These are phyloP conservation scores for Euthynnus affinis DNA, from an alignment of 2,797 vertebrate genomes.

Conservation along the genomic window DNA sequence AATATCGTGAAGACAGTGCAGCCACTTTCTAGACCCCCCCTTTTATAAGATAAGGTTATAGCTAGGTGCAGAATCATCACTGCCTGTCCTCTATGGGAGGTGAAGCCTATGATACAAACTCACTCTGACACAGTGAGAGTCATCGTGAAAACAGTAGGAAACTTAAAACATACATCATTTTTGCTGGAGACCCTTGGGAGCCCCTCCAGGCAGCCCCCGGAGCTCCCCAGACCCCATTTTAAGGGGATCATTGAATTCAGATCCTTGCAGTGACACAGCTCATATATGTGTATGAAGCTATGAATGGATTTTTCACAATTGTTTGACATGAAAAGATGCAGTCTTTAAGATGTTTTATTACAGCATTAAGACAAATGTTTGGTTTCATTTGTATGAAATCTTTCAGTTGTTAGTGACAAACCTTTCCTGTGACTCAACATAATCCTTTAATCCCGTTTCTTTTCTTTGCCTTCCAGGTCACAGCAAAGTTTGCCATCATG, in stretches of 20 bases:
- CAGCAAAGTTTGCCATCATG: slow-evolving; percentile 87
- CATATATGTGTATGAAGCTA: not conserved
- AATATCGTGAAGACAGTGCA: slow-evolving; percentile 1
- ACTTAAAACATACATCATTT: not conserved
- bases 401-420: not conserved
- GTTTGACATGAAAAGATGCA: not conserved
- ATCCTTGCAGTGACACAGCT: slow-evolving; percentile 23
- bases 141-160: not conserved
- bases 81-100: not conserved
- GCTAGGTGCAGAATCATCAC: not conserved
- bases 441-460: not conserved
- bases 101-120: not conserved
- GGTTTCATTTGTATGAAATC: not conserved
- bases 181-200: slow-evolving; percentile 14
- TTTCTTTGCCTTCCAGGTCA: slow-evolving; percentile 79
- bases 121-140: not conserved
- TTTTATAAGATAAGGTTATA: not conserved
- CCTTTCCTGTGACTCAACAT: not conserved
- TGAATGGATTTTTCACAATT: not conserved
- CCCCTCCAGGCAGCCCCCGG: slow-evolving; percentile 29
- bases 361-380: not conserved
- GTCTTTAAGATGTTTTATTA: not conserved
- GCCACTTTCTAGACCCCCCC: not conserved
- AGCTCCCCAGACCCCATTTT: slow-evolving; percentile 22
- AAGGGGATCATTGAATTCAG: slow-evolving; percentile 2